Conservation (phyloP, 2,888 invertebrate genomes). For the Microctonus aethiopoides region DNA sequence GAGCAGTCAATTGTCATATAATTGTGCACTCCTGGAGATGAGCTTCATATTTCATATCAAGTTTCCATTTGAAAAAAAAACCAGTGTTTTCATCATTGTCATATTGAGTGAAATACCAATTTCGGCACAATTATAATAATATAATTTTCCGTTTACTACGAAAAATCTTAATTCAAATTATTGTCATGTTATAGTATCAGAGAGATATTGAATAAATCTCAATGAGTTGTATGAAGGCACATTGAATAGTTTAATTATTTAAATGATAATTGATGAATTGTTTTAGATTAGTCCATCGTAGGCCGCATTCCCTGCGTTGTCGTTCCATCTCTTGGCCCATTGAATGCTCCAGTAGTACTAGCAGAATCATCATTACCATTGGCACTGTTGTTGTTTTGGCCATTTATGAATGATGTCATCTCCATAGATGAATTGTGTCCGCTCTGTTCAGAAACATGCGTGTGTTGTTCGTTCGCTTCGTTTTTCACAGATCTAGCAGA, state of each 20-base stretch:
- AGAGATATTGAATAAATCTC: conserved; percentile 19
- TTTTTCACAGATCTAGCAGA: conserved; percentile 62
- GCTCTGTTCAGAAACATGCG: conserved; percentile 67
- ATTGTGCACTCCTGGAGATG: neutral
- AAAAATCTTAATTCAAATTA: neutral
- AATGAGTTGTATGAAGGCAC: conserved; percentile 3
- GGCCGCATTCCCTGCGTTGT: conserved; percentile 13
- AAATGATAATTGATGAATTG: neutral
- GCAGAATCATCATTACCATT: conserved; percentile 54
- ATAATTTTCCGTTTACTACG: neutral
- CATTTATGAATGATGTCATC: conserved; percentile 66
- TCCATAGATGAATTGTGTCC: conserved; percentile 65
- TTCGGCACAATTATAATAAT: neutral
- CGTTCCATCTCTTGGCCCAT: conserved; percentile 49
- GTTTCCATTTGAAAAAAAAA: neutral
- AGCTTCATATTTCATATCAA: neutral
- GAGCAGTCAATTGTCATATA: neutral
- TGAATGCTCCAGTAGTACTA: conserved; percentile 49
- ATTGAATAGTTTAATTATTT: neutral
- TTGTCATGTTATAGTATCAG: conserved; percentile 4
- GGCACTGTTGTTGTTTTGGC: conserved; percentile 65
- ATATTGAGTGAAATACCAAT: neutral
- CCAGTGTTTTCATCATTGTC: neutral
- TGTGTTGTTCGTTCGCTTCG: conserved; percentile 63
- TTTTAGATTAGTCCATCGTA: conserved; percentile 1